These are phyloP conservation scores for Sisyra terminalis DNA, from an alignment of 2,888 invertebrate genomes.

Conservation along the genomic window DNA sequence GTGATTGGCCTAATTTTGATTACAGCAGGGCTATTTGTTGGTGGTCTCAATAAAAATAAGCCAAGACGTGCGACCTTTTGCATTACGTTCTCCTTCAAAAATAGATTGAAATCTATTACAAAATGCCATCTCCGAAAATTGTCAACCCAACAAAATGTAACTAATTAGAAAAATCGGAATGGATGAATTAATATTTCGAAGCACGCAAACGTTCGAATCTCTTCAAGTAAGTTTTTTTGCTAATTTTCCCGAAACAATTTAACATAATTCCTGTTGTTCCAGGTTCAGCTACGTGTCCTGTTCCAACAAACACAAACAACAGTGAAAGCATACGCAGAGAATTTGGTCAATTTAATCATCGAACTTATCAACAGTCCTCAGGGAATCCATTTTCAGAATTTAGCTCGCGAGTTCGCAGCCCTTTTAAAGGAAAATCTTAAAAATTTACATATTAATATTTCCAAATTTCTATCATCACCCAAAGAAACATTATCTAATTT, in stretches of 20 bases:
- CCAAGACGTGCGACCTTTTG: too few relatives aligned
- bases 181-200: slow-evolving; percentile 12
- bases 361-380: slow-evolving; percentile 13
- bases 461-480: background rate
- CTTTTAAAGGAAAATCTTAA: slow-evolving; percentile 10
- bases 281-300: slow-evolving; percentile 16
- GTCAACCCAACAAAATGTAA: too few relatives aligned
- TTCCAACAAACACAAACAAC: slow-evolving; percentile 13
- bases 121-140: too few relatives aligned
- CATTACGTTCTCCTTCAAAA: too few relatives aligned
- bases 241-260: background rate
- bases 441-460: background rate
- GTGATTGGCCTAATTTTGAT: too few relatives aligned
- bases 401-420: slow-evolving; percentile 10
- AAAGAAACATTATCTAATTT: background rate
- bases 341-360: slow-evolving; percentile 11
- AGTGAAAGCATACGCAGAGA: slow-evolving; percentile 14
- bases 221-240: slow-evolving; percentile 10
- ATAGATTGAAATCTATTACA: too few relatives aligned
- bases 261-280: background rate
- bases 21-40: too few relatives aligned
- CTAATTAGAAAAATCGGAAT: slow-evolving; percentile 2
- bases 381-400: slow-evolving; percentile 12
- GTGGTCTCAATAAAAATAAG: too few relatives aligned
- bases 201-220: slow-evolving; percentile 11